These are phyloP conservation scores for Galerucella calmariensis DNA, from an alignment of 2,888 invertebrate genomes.

Conservation along the genomic window DNA sequence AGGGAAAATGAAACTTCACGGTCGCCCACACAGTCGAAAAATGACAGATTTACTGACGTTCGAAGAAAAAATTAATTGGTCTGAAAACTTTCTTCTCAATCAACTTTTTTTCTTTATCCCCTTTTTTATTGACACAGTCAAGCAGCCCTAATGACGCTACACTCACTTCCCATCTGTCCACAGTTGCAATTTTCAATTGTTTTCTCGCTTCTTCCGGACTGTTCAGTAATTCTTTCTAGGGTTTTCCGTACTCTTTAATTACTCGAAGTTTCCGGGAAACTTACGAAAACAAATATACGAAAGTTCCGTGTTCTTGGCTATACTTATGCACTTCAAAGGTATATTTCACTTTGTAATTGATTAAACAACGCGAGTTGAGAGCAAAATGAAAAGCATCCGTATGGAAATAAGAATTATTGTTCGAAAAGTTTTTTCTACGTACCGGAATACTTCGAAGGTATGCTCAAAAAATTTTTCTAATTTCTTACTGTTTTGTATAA, in stretches of 20 bases:
- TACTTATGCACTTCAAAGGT: constrained; percentile 39
- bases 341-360: constrained; percentile 38
- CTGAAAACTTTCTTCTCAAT: no score
- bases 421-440: constrained; percentile 10
- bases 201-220: constrained; percentile 38
- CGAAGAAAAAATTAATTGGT: no score
- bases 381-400: constrained; percentile 19
- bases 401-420: constrained; percentile 34
- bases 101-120: no score
- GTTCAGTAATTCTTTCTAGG: constrained; percentile 43
- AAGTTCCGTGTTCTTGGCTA: constrained; percentile 33
- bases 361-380: constrained; percentile 29
- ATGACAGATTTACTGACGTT: no score
- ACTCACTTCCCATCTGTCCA: constrained; percentile 35
- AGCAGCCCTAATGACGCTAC: constrained; percentile 47
- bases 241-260: constrained; percentile 43
- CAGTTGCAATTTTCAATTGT: constrained; percentile 37
- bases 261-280: constrained; percentile 41
- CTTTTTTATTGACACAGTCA: constrained; percentile 29
- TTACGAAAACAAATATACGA: constrained; percentile 43
- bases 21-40: no score
- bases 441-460: constrained; percentile 18
- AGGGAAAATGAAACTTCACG: no score
- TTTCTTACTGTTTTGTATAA: constrained; percentile 1
- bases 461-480: constrained; percentile 11